These are phyloP conservation scores for Eleutherodactylus coqui DNA, from an alignment of 2,797 vertebrate species.

Conservation along the genomic window DNA sequence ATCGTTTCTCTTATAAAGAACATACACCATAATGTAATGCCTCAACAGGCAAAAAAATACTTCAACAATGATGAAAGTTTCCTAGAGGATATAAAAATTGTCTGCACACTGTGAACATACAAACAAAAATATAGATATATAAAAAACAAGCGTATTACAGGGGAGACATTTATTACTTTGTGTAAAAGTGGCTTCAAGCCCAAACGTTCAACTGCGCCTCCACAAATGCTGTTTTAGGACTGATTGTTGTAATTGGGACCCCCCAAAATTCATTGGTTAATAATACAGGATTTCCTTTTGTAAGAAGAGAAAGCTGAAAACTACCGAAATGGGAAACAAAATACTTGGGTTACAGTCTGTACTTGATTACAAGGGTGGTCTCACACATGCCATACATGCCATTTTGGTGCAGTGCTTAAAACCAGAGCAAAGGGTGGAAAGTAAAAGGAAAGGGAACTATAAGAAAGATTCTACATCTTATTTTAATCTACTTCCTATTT, in stretches of 20 bases:
- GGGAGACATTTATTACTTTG: conserved; percentile 51
- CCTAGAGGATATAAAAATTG: conserved; percentile 82
- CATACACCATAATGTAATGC: conserved; percentile 77
- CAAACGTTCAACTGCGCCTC: not conserved
- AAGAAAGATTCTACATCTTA: too few species aligned
- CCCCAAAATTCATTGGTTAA: not conserved
- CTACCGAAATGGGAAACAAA: not conserved
- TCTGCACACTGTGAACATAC: conserved; percentile 80
- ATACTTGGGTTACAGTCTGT: not conserved
- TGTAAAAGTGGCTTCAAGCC: not conserved
- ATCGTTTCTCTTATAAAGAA: conserved; percentile 79
- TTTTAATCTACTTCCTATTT: too few species aligned
- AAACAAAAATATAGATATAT: conserved; percentile 73
- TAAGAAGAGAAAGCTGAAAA: too few species aligned
- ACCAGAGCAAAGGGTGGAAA: too few species aligned
- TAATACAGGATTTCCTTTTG: not conserved
- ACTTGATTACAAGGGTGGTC: not conserved
- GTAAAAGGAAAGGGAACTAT: too few species aligned
- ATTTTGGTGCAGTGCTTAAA: too few species aligned
- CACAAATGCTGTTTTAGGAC: not conserved
- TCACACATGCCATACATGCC: too few species aligned
- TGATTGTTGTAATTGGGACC: too few species aligned
- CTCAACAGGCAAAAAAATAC: conserved; percentile 69
- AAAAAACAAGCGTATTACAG: conserved; percentile 71
- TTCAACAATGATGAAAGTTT: conserved; percentile 75